Base-by-base conservation (phyloP, 35 echinoderm and acorn worm species). In the Diadema setosum region DNA sequence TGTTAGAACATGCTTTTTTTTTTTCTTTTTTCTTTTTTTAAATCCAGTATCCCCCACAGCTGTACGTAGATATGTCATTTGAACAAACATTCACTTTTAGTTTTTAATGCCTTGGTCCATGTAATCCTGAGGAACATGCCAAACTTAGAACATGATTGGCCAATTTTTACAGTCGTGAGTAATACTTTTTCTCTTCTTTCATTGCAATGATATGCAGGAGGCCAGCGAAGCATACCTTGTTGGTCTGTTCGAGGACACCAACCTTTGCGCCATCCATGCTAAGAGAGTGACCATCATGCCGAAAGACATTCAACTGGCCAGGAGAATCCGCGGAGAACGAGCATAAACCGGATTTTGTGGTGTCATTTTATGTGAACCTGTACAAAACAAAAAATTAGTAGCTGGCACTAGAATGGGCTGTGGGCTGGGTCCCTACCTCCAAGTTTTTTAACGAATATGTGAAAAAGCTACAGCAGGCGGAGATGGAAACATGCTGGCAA, bases 201-300 rank as follows among this genome's bases (percentile, higher is more conserved):
- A n/a, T 87, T 15, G 50, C 42, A 48, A 67, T 67, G n/a, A n/a
- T 48, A 21, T 91, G 92, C 83, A 88, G 92, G 92, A 98, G 83
- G 96, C 96, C 34, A 92, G 92, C 76, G 96, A 98, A 84, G 95
- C 95, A 20, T 98, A 94, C 81, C 52, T 98, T 43, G 95, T 98
- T 5, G 92, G 92, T 76, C 89, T 94, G 6, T 94, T 94, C 82
- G 92, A 94, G 33, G 92, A 94, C 50, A 94, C 92, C 44, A 97
- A 97, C 87, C 75, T 97, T 75, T 97, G 95, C 45, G 95, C 95
- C 59, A 94, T 94, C 80, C 93, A 94, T 74, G 93, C 93, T 32
- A 94, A 94, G 93, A 64, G 93, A 37, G 93, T 94, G 16, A 94
- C 93, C 69, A 94, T 94, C 87, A 94, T 94, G 93, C 93, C 93